A percentile compares a stretch with the other conserved stretches of the same genome.
These are phyloP conservation scores for Andrena fulva DNA, from an alignment of 2,888 invertebrate species.

Conservation along the genomic window DNA sequence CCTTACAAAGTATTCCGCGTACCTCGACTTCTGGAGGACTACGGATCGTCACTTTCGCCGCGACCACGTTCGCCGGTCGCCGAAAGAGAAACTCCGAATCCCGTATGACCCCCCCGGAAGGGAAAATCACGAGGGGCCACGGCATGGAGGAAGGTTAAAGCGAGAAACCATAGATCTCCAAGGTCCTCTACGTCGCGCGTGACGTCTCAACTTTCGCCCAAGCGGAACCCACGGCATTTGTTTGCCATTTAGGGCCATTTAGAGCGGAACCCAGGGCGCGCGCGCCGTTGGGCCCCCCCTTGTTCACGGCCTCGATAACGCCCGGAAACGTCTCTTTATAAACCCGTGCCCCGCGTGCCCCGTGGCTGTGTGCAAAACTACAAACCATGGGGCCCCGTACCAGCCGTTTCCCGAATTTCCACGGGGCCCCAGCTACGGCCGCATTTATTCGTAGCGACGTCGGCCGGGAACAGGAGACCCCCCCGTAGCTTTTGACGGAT, in stretches of 20 bases:
- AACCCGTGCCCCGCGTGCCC: background rate
- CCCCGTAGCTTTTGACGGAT: slow-evolving; percentile 77
- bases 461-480: slow-evolving; percentile 38
- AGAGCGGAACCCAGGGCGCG: slow-evolving; percentile 72
- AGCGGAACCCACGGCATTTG: slow-evolving; percentile 76
- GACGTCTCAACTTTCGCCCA: slow-evolving; percentile 76
- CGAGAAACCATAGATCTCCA: slow-evolving; percentile 34
- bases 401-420: slow-evolving; percentile 49
- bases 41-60: background rate
- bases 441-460: slow-evolving; percentile 41
- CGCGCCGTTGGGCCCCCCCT: slow-evolving; percentile 63
- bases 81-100: background rate
- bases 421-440: slow-evolving; percentile 9
- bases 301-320: slow-evolving; percentile 54
- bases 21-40: too few species aligned
- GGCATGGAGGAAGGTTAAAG: slow-evolving; percentile 18
- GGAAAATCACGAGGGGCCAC: background rate
- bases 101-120: background rate
- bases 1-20: too few species aligned
- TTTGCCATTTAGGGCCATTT: slow-evolving; percentile 79
- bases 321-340: slow-evolving; percentile 34
- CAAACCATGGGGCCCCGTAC: background rate
- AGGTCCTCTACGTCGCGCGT: slow-evolving; percentile 54
- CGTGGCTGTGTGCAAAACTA: slow-evolving; percentile 3
- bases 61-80: background rate